Percentiles rank a stretch among this genome's conserved stretches.
Evolutionary conservation across 2,888 invertebrate species (phyloP).

Genomic region (Linnaemya vulpina): DNA sequence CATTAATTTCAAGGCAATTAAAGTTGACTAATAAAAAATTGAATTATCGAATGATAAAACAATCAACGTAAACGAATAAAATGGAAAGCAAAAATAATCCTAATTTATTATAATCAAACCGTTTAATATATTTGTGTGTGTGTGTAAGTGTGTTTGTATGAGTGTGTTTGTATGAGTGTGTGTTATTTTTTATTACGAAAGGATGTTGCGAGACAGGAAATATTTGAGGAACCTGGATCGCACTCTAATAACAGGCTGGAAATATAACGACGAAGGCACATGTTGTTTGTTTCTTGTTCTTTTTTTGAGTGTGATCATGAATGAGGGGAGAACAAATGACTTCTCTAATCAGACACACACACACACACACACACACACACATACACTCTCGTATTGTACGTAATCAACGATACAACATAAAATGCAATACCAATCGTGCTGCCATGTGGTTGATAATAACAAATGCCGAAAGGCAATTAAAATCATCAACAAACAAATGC

Average conservation of each 20-base stretch:
- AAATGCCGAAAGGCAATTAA: slow-evolving; percentile 80
- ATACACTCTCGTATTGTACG: background rate
- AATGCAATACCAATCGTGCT: slow-evolving; percentile 57
- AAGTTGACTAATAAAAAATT: slow-evolving; percentile 66
- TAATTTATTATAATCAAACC: slow-evolving; percentile 70
- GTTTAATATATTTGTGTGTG: slow-evolving; percentile 66
- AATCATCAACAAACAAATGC: slow-evolving; percentile 75
- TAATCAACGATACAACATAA: slow-evolving; percentile 67
- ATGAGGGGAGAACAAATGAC: slow-evolving; percentile 44
- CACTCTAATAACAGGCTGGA: background rate
- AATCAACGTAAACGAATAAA: slow-evolving; percentile 47
- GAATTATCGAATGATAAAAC: slow-evolving; percentile 63
- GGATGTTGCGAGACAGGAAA: slow-evolving; percentile 62
- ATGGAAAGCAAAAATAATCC: slow-evolving; percentile 43
- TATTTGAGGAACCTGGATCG: slow-evolving; percentile 12
- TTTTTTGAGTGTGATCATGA: slow-evolving; percentile 39
- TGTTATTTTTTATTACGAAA: slow-evolving; percentile 38
- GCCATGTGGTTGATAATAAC: slow-evolving; percentile 76
- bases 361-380: background rate
- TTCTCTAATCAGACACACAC: slow-evolving; percentile 50
- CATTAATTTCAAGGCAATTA: slow-evolving; percentile 71
- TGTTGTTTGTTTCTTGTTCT: slow-evolving; percentile 19
- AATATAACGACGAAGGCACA: slow-evolving; percentile 32
- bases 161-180: slow-evolving; percentile 40
- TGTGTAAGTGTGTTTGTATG: slow-evolving; percentile 46